Conservation (phyloP, 2,888 invertebrate genomes). For the Plusia festucae region DNA sequence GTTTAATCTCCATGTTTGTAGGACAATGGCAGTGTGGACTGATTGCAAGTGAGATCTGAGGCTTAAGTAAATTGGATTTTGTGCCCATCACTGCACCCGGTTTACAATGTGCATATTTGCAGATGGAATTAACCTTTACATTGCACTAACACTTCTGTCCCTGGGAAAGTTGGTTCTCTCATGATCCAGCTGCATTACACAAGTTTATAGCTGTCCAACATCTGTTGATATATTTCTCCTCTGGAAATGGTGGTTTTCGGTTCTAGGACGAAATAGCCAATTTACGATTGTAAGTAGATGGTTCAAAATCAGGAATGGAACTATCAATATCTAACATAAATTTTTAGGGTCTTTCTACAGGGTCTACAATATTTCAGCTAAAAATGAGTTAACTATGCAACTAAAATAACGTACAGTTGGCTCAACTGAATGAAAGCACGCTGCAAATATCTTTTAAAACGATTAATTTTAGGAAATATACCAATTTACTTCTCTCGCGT, state of each 20-base stretch:
- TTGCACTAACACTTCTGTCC: neutral
- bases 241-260: neutral
- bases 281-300: neutral
- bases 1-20: neutral
- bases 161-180: neutral
- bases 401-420: no score
- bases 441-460: no score
- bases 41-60: neutral
- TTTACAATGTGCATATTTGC: neutral
- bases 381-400: no score
- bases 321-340: no score
- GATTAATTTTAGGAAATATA: no score
- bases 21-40: neutral
- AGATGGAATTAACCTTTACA: neutral
- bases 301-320: no score
- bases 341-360: no score
- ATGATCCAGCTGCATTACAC: neutral
- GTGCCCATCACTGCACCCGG: neutral
- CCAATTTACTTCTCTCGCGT: no score
- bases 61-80: neutral
- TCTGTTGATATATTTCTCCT: neutral
- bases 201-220: neutral
- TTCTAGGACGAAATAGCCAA: slow-evolving; percentile 1
- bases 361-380: no score
- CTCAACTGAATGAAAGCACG: no score